These are phyloP conservation scores for Ichneumoninae sp. DNA, from an alignment of 2,888 invertebrate species.

Conservation along the genomic window DNA sequence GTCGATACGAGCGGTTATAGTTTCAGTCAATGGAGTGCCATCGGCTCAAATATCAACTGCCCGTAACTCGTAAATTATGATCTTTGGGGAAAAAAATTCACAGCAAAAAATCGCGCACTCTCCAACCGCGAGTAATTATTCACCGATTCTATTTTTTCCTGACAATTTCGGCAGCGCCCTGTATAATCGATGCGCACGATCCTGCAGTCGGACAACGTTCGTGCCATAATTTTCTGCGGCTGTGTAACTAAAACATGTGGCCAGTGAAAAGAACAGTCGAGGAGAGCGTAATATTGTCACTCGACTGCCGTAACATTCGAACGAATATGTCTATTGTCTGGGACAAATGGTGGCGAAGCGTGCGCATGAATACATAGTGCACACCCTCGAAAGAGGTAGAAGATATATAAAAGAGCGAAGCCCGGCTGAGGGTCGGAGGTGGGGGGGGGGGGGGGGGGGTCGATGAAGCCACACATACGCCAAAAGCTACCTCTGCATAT, in stretches of 20 bases:
- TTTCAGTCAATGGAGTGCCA: not conserved
- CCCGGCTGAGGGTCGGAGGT: not conserved
- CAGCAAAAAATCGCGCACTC: not conserved
- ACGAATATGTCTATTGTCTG: slow-evolving; percentile 69
- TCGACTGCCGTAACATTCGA: slow-evolving; percentile 43
- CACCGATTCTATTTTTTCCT: not conserved
- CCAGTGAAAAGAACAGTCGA: slow-evolving; percentile 12
- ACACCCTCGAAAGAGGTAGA: slow-evolving; percentile 63
- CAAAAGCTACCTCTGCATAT: slow-evolving; percentile 28
- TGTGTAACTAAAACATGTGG: slow-evolving; percentile 9
- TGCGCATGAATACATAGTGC: slow-evolving; percentile 78
- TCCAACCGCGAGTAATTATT: not conserved
- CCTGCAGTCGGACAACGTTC: not conserved
- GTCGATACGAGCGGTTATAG: not conserved
- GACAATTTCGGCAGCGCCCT: not conserved
- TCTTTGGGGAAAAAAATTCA: not conserved
- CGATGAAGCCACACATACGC: slow-evolving; percentile 53
- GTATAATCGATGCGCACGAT: not conserved
- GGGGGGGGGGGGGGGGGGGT: slow-evolving; percentile 22
- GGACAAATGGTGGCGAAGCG: slow-evolving; percentile 78
- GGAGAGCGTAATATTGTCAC: slow-evolving; percentile 43
- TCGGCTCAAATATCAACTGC: not conserved
- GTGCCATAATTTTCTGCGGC: not conserved
- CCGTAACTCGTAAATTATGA: not conserved
- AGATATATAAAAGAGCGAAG: slow-evolving; percentile 35